Conservation (phyloP, 2,888 invertebrate species). For the Stenichneumon culpator region DNA sequence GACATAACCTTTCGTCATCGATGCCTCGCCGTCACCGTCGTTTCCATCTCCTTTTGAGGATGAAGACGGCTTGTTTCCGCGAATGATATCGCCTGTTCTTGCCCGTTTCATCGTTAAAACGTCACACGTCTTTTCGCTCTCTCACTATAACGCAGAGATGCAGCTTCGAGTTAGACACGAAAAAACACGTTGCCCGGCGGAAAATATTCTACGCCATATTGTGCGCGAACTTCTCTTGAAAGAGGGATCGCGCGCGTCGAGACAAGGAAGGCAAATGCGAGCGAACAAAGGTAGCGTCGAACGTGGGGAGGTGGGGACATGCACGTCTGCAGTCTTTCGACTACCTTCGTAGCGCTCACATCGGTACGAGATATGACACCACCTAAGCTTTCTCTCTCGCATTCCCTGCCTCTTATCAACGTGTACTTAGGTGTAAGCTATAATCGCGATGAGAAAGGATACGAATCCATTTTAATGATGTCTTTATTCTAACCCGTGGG, state of each 20-base stretch:
- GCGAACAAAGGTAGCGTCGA: background rate
- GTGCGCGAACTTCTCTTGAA: background rate
- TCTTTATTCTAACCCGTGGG: background rate
- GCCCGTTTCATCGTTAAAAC: background rate
- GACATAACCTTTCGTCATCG: slow-evolving; percentile 2
- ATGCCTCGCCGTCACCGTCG: background rate
- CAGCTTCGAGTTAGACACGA: background rate
- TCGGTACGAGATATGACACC: background rate
- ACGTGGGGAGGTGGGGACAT: background rate
- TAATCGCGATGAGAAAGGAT: background rate
- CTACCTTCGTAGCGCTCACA: background rate
- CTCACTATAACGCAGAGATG: background rate
- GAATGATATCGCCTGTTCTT: background rate
- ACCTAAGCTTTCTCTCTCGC: background rate
- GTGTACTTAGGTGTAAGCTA: background rate
- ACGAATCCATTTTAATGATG: background rate
- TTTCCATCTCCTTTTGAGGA: background rate
- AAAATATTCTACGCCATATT: background rate
- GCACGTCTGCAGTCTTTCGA: background rate
- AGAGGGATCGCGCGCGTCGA: slow-evolving; percentile 1
- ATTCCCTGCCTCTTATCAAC: background rate
- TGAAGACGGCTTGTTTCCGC: background rate
- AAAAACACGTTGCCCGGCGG: background rate
- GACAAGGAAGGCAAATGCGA: background rate
- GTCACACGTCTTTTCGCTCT: background rate